Evolutionary conservation across 2,888 invertebrate species (phyloP).

Genomic region (Xanthia togata): DNA sequence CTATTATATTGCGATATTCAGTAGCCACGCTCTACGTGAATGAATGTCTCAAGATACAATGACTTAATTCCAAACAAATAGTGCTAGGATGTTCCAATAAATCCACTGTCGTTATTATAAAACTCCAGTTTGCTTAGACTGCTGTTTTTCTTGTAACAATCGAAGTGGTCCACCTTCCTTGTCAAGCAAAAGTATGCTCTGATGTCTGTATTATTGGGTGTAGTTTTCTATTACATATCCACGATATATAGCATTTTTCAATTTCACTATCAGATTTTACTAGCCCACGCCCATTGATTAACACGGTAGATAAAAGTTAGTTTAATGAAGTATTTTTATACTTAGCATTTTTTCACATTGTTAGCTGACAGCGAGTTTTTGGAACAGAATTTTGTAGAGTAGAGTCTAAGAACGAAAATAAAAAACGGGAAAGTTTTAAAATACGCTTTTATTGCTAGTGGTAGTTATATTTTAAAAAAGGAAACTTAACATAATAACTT

Average conservation of each 20-base stretch:
- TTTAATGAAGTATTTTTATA: constrained; percentile 88
- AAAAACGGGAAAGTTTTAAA: not conserved
- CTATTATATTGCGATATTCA: constrained; percentile 11
- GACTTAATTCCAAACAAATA: constrained; percentile 85
- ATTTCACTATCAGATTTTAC: constrained; percentile 75
- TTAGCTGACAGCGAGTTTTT: constrained; percentile 78
- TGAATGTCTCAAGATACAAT: constrained; percentile 72
- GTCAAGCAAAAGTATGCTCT: constrained; percentile 62
- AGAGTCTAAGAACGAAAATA: constrained; percentile 10
- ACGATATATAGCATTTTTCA: constrained; percentile 66
- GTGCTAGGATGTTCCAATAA: constrained; percentile 83
- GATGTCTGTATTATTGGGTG: not conserved
- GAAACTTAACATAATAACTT: not conserved
- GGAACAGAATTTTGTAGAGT: constrained; percentile 62
- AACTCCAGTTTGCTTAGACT: constrained; percentile 81
- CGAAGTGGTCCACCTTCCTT: constrained; percentile 42
- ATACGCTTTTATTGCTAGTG: not conserved
- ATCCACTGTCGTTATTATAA: constrained; percentile 82
- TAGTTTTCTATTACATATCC: not conserved
- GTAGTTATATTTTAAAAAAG: not conserved
- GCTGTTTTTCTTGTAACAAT: constrained; percentile 66
- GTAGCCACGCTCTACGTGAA: constrained; percentile 38
- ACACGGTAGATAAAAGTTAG: constrained; percentile 84
- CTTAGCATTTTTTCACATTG: constrained; percentile 86
- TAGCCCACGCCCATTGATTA: constrained; percentile 87